phyloP scores from a whole-genome alignment of 1,140 invertebrate species.

The Pseudomyrmex gracilis region DNA sequence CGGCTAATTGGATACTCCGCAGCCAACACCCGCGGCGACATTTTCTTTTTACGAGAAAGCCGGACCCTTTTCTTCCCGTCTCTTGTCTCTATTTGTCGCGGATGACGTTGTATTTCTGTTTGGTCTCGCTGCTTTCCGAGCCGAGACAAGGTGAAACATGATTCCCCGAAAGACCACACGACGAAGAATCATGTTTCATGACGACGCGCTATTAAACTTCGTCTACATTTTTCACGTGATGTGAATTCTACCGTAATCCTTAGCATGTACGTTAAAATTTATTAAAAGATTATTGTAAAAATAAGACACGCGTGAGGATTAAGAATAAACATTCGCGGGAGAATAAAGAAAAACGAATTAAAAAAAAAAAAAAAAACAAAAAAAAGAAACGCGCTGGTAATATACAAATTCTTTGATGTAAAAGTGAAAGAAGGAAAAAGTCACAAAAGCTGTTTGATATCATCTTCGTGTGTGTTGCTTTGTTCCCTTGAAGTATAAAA shows the following conservation, averaged over 20 bases:
- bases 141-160: background rate
- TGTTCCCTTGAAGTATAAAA: conserved; percentile 71
- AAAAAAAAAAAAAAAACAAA: too few relatives aligned
- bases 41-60: conserved; percentile 57
- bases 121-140: conserved; percentile 3
- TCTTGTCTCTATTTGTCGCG: background rate
- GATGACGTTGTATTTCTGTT: conserved; percentile 15
- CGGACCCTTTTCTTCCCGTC: background rate
- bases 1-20: conserved; percentile 72
- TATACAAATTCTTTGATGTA: conserved; percentile 70
- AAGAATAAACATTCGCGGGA: conserved; percentile 54
- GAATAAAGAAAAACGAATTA: conserved; percentile 10
- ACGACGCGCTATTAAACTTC: background rate
- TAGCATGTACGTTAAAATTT: background rate
- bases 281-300: background rate
- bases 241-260: background rate
- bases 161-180: conserved; percentile 8
- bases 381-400: conserved; percentile 35
- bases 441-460: conserved; percentile 74
- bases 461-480: conserved; percentile 63
- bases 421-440: conserved; percentile 53
- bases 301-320: background rate
- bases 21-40: conserved; percentile 52
- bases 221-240: background rate
- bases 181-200: background rate